A percentile compares a stretch with the other conserved stretches of the same genome.
Conservation (phyloP, 1,140 invertebrate species). For the Drosophila sechellia region DNA sequence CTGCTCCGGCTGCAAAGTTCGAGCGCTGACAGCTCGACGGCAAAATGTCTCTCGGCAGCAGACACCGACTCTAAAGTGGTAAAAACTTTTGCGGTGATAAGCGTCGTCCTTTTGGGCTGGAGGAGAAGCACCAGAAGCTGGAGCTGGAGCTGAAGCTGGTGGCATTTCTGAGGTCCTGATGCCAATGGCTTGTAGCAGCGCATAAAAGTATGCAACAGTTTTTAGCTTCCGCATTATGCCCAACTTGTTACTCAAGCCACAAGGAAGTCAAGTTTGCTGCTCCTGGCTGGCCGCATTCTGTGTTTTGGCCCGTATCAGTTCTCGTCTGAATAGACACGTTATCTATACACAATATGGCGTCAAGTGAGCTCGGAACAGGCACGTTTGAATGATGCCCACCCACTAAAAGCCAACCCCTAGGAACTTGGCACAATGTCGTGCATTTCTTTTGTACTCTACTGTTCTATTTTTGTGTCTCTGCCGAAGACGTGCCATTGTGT, state of each 20-base stretch:
- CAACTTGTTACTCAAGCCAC: slow-evolving; percentile 66
- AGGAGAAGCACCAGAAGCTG: background rate
- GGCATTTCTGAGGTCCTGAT: slow-evolving; percentile 6
- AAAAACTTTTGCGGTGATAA: slow-evolving; percentile 79
- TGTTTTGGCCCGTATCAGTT: slow-evolving; percentile 72
- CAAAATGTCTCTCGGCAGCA: slow-evolving; percentile 44
- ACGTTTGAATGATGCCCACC: slow-evolving; percentile 51
- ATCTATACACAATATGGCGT: slow-evolving; percentile 79
- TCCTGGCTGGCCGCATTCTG: slow-evolving; percentile 44
- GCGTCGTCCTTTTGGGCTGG: slow-evolving; percentile 48
- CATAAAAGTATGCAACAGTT: slow-evolving; percentile 70
- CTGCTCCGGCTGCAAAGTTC: slow-evolving; percentile 52
- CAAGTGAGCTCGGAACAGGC: slow-evolving; percentile 53
- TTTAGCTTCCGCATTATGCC: slow-evolving; percentile 61
- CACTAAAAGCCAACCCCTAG: slow-evolving; percentile 1
- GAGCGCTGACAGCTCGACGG: slow-evolving; percentile 62
- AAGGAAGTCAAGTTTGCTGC: slow-evolving; percentile 46
- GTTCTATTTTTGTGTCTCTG: slow-evolving; percentile 6
- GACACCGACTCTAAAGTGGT: slow-evolving; percentile 59
- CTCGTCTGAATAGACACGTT: slow-evolving; percentile 80
- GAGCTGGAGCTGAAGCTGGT: background rate
- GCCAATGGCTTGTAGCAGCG: slow-evolving; percentile 45
- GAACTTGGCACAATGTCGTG: slow-evolving; percentile 42
- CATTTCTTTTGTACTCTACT: slow-evolving; percentile 59
- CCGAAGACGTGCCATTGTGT: slow-evolving; percentile 59